Evolutionary conservation across 37 sponge, comb jelly and placozoan species (phyloP).

Genomic region (Eunapius fragilis): DNA sequence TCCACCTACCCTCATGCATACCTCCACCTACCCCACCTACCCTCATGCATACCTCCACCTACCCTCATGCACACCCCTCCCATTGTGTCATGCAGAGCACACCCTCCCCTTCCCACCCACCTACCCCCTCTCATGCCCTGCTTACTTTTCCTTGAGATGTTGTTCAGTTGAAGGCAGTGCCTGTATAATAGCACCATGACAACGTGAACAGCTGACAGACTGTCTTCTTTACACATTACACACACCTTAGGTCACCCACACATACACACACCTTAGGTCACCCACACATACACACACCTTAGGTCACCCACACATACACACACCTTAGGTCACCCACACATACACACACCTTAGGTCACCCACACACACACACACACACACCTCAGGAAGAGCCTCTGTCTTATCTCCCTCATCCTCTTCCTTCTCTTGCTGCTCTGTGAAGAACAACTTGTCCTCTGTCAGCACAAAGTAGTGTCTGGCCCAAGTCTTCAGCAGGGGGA

Average conservation of each 20-base stretch:
- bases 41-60: not conserved
- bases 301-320: not conserved
- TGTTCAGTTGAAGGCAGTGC: conserved; percentile 52
- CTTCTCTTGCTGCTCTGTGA: conserved; percentile 82
- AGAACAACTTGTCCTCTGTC: conserved; percentile 72
- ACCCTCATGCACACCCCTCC: conserved; percentile 12
- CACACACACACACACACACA: not conserved
- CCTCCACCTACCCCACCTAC: not conserved
- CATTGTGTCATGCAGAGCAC: too few relatives aligned
- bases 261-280: not conserved
- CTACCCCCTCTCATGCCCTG: conserved; percentile 24
- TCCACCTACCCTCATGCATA: not conserved
- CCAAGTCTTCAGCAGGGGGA: conserved; percentile 62
- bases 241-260: not conserved
- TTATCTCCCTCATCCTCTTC: conserved; percentile 68
- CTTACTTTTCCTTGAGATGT: conserved; percentile 64
- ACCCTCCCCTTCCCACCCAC: not conserved
- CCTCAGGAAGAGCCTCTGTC: conserved; percentile 57
- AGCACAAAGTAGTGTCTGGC: conserved; percentile 88
- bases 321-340: conserved; percentile 25
- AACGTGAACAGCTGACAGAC: too few relatives aligned
- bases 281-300: not conserved
- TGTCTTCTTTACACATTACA: not conserved
- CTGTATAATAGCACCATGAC: too few relatives aligned
- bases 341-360: conserved; percentile 9